Evolutionary conservation across 1,140 invertebrate species (phyloP).

Genomic region (Chlorops oryzae): DNA sequence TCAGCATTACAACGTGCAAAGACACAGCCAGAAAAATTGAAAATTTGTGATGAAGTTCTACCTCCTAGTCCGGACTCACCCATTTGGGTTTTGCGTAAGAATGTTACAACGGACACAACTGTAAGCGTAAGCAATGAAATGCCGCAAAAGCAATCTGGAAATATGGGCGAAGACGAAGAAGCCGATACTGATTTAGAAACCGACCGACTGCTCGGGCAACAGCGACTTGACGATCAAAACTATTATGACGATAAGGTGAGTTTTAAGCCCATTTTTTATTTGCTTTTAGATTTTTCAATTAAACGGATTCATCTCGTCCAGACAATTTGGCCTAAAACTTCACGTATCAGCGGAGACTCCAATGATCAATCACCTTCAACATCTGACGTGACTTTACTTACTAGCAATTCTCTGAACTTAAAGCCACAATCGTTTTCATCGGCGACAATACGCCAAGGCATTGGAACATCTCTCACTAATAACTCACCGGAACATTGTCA

Average conservation of each 20-base stretch:
- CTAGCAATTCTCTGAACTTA: conserved; percentile 14
- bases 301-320: background rate
- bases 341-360: conserved; percentile 25
- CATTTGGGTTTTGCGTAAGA: conserved; percentile 44
- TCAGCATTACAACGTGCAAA: conserved; percentile 68
- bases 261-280: background rate
- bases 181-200: conserved; percentile 85
- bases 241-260: conserved; percentile 76
- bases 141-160: background rate
- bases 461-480: conserved; percentile 37
- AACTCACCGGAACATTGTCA: conserved; percentile 43
- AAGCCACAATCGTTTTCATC: conserved; percentile 39
- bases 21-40: conserved; percentile 43
- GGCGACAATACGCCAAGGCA: conserved; percentile 42
- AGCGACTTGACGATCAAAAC: conserved; percentile 79
- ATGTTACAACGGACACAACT: background rate
- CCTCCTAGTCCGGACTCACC: conserved; percentile 39
- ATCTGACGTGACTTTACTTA: conserved; percentile 18
- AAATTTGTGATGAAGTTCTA: conserved; percentile 39
- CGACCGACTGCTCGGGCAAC: conserved; percentile 79
- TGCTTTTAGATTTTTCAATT: background rate
- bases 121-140: background rate
- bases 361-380: conserved; percentile 19
- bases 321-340: conserved; percentile 17
- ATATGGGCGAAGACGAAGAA: conserved; percentile 55